Conservation (phyloP, 1,140 invertebrate species). For the Drosophila seguyi region DNA sequence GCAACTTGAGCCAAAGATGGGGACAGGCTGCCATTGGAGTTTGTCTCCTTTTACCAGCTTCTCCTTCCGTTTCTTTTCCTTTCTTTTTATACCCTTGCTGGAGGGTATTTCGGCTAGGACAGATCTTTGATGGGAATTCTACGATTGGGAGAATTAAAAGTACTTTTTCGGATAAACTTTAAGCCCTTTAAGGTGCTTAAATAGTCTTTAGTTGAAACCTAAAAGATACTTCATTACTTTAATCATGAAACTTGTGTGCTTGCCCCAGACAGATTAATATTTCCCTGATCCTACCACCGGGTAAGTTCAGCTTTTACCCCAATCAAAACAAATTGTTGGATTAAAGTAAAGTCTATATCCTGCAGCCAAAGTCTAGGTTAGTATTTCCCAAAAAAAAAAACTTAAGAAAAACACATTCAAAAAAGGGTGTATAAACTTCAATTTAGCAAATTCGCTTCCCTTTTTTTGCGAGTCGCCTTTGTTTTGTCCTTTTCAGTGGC, state of each 20-base stretch:
- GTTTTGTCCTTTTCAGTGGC: conserved; percentile 59
- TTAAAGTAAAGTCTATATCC: background rate
- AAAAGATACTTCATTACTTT: background rate
- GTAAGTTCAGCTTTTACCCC: too few species aligned
- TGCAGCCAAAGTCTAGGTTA: background rate
- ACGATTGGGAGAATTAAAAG: background rate
- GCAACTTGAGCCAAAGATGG: conserved; percentile 81
- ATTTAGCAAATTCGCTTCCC: conserved; percentile 4
- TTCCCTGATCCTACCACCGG: background rate
- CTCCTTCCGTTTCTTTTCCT: conserved; percentile 28
- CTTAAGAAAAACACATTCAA: background rate
- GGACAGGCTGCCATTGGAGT: conserved; percentile 59
- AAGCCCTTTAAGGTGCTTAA: background rate
- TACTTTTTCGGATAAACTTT: background rate
- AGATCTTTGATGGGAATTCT: background rate
- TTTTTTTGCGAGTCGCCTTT: conserved; percentile 42
- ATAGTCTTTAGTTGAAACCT: background rate
- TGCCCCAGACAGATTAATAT: background rate
- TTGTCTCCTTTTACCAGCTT: conserved; percentile 47
- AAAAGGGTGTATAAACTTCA: conserved; percentile 12
- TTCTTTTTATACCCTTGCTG: conserved; percentile 22
- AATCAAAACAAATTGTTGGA: background rate
- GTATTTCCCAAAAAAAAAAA: background rate
- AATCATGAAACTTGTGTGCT: background rate
- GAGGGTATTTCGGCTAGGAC: background rate